These are phyloP conservation scores for Parazoanthus darwini DNA, from an alignment of 92 coral and sea anemone species.

Conservation along the genomic window DNA sequence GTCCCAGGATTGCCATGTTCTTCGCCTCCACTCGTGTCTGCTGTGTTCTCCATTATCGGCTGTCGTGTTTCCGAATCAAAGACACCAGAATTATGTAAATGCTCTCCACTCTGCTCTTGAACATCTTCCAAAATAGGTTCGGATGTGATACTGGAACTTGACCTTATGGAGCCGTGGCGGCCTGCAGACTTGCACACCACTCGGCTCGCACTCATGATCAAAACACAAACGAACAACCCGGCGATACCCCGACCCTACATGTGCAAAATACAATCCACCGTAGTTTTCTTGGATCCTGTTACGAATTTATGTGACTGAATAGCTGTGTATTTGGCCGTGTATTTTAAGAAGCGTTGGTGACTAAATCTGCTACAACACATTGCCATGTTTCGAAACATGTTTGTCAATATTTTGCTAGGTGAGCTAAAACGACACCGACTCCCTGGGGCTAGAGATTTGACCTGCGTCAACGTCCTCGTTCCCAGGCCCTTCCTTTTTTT, in stretches of 20 bases:
- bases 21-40: not conserved
- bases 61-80: not conserved
- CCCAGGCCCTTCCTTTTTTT: no score
- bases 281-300: not conserved
- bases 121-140: conserved; percentile 19
- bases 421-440: no score
- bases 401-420: no score
- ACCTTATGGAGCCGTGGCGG: not conserved
- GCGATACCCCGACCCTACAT: conserved; percentile 6
- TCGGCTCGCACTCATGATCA: not conserved
- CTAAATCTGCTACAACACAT: not conserved
- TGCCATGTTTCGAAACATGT: no score
- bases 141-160: conserved; percentile 2
- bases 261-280: not conserved
- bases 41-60: conserved; percentile 1
- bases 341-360: not conserved
- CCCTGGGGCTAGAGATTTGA: no score
- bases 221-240: not conserved
- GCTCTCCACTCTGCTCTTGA: not conserved
- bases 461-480: no score
- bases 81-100: not conserved
- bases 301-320: not conserved
- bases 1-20: not conserved
- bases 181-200: not conserved
- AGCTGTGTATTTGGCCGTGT: not conserved